Evolutionary conservation across 1,140 invertebrate species (phyloP), one percentile per base, ranked within the genome.

Genomic region (Trichogramma pretiosum): DNA sequence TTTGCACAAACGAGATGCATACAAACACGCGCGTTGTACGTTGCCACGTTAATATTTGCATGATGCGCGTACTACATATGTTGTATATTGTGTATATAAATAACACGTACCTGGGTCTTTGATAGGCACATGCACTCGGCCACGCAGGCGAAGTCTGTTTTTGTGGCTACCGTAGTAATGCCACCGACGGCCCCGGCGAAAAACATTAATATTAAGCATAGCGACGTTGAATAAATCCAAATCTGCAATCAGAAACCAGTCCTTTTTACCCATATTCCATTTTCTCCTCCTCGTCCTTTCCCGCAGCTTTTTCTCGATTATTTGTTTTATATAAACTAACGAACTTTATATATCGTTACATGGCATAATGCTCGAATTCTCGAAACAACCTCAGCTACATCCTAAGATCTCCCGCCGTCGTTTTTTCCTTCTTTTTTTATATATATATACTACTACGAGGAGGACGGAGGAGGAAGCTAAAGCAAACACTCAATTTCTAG

Each of bases 91-190:
- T 28, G 24, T 11, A 11, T 7, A 5, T 28, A 40, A 61, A 63
- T 62, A 64, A 65, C 63, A 61, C 57, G 62, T 77, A 87, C 85
- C 81, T 88, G 84, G 56, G 84, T 85, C 59, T 83, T 81, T 39
- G 84, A 87, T 33, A 87, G 74, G 64, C 84, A 87, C 62, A 87
- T 86, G 71, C 85, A 87, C 69, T 85, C 81, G 54, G 74, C 67
- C 51, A 83, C 82, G 61, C 85, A 88, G 16, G 48, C 41, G 13
- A 58, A 47, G 30, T 49, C 26, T 18, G 17, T 58, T 45, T 53
- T 46, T 36, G 33, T 34, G 40, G 9, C 54, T 19, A 43, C 51
- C 16, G 57, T 56, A 21, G 54, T 61, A 32, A 56, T 47, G 43
- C 57, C 59, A 45, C 55, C 63, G 40, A 56, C 52, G 33, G 48